Conservation (phyloP, 2,888 invertebrate genomes). For the Crioceris asparagi region DNA sequence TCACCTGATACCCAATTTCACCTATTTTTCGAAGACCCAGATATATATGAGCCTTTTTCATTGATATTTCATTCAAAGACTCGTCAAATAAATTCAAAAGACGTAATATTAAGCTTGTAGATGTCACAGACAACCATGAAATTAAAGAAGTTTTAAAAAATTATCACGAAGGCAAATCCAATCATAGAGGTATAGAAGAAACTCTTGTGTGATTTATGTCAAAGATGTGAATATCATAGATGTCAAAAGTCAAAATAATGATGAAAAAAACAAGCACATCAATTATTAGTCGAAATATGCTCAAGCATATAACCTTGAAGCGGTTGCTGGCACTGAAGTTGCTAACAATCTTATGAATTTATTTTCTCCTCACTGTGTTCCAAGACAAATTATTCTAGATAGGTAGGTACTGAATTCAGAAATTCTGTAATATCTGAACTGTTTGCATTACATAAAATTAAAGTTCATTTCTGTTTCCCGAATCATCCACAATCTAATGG, state of each 20-base stretch:
- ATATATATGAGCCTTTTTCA: conserved; percentile 11
- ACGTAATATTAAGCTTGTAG: conserved; percentile 3
- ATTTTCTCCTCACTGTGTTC: conserved; percentile 17
- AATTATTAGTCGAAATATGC: conserved; percentile 15
- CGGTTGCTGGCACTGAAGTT: conserved; percentile 8
- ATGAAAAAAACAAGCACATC: conserved; percentile 3
- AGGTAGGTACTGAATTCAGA: conserved; percentile 19
- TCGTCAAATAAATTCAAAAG: conserved; percentile 5
- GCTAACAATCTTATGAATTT: conserved; percentile 11
- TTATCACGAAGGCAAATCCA: conserved; percentile 8
- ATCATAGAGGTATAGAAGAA: conserved; percentile 8
- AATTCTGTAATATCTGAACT: conserved; percentile 9
- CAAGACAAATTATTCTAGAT: conserved; percentile 16
- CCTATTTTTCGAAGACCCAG: conserved; percentile 11
- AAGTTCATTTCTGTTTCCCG: conserved; percentile 7
- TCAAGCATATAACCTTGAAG: conserved; percentile 13
- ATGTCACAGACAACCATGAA: conserved; percentile 5
- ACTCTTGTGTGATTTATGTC: conserved; percentile 8
- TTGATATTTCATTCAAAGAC: conserved; percentile 2
- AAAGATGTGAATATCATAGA: conserved; percentile 7
- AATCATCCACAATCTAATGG: no score
- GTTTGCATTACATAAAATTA: conserved; percentile 5
- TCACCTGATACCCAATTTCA: conserved; percentile 9
- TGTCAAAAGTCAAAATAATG: conserved; percentile 3
- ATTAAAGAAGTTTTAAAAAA: conserved; percentile 4